Conservation (phyloP, 2,113 vertebrate genomes). For the Seriola quinqueradiata region DNA sequence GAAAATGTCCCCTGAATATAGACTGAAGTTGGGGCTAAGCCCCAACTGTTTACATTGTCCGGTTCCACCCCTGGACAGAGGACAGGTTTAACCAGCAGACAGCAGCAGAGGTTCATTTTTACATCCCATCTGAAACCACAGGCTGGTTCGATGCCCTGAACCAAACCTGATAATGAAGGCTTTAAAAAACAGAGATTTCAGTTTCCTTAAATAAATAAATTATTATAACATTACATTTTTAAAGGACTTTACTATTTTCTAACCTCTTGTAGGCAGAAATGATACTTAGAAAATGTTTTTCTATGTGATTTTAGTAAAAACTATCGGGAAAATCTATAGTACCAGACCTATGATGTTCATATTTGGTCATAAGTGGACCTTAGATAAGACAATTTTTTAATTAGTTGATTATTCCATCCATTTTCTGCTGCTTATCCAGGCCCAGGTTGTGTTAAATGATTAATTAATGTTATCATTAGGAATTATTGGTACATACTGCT, state of each 20-base stretch:
- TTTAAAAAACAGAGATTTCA: neutral
- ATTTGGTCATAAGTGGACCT: neutral
- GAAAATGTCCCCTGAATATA: too few species aligned
- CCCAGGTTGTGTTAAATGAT: too few species aligned
- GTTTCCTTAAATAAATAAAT: neutral
- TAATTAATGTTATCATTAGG: neutral
- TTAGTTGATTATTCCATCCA: neutral
- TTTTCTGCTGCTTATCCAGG: neutral
- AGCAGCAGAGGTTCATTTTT: slow-evolving; percentile 50
- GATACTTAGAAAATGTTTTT: neutral
- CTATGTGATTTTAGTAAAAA: neutral
- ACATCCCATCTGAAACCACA: neutral
- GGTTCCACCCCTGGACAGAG: neutral
- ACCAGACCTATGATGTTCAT: neutral
- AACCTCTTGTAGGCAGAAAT: too few species aligned
- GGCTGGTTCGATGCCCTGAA: neutral
- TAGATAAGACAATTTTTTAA: neutral
- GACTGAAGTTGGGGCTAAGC: too few species aligned
- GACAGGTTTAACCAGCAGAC: slow-evolving; percentile 26
- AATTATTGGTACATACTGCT: neutral
- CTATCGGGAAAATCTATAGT: neutral
- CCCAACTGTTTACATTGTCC: too few species aligned
- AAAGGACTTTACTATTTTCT: neutral
- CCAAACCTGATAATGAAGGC: neutral
- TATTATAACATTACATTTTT: neutral